Percentiles rank a stretch among this genome's conserved stretches.
Evolutionary conservation across 2,888 invertebrate genomes (phyloP).

Genomic region (Chrysolina oricalcia): DNA sequence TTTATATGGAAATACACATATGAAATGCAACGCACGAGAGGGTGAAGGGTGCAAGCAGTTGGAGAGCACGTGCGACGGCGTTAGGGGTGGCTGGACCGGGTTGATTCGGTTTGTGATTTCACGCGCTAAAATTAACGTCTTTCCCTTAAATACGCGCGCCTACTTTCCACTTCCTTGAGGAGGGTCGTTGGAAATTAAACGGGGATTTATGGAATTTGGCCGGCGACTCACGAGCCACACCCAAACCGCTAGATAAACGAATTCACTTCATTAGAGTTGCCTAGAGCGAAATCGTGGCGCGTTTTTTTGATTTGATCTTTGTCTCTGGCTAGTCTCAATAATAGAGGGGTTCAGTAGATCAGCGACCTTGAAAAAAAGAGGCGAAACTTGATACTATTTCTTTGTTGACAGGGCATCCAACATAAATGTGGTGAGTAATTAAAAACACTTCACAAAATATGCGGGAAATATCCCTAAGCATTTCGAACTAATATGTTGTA

Average conservation of each 20-base stretch:
- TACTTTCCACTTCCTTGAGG: constrained; percentile 34
- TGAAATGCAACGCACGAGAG: constrained; percentile 43
- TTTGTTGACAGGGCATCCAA: too few relatives aligned
- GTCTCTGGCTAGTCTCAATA: too few relatives aligned
- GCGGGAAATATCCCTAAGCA: too few relatives aligned
- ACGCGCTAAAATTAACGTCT: constrained; percentile 64
- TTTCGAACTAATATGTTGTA: too few relatives aligned
- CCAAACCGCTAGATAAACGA: not conserved
- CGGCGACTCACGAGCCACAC: constrained; percentile 1
- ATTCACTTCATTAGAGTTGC: not conserved
- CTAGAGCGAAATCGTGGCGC: not conserved
- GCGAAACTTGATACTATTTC: too few relatives aligned
- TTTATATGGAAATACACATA: constrained; percentile 50
- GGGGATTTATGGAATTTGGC: constrained; percentile 24
- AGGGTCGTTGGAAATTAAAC: constrained; percentile 31
- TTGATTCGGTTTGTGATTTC: constrained; percentile 63
- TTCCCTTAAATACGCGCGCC: constrained; percentile 43
- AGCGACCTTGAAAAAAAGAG: too few relatives aligned
- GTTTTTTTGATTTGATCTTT: not conserved
- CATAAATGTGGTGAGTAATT: too few relatives aligned
- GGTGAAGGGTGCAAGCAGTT: constrained; percentile 46
- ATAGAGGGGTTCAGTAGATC: too few relatives aligned
- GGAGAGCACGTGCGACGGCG: constrained; percentile 59
- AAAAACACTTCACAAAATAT: too few relatives aligned
- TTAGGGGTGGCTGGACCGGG: constrained; percentile 53